phyloP scores from a whole-genome alignment of 2,113 vertebrate genomes.

The Nesogale talazaci region DNA sequence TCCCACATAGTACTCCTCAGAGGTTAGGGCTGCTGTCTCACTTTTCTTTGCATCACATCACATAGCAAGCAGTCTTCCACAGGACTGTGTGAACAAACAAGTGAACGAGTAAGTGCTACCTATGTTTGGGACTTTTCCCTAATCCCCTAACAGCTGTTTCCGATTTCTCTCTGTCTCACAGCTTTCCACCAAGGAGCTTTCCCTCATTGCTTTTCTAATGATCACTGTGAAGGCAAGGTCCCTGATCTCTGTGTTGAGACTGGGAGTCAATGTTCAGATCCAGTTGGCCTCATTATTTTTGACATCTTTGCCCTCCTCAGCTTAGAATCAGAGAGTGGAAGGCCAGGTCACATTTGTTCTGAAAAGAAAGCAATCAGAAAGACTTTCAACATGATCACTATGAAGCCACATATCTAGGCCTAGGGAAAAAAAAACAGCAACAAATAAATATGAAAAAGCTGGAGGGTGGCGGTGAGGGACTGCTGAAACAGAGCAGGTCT shows the following conservation, averaged over 20 bases:
- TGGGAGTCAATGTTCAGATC: conserved; percentile 50
- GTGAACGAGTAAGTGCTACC: background rate
- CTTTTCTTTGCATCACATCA: conserved; percentile 9
- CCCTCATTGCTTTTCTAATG: conserved; percentile 42
- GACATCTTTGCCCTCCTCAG: conserved; percentile 64
- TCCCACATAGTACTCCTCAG: background rate
- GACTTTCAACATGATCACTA: conserved; percentile 51
- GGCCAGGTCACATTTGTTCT: conserved; percentile 68
- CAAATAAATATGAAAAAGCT: conserved; percentile 45
- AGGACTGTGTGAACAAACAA: conserved; percentile 10
- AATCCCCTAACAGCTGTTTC: conserved; percentile 57
- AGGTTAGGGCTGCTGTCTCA: background rate
- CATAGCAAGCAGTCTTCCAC: background rate
- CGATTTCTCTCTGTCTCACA: conserved; percentile 40
- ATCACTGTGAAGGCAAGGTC: conserved; percentile 41
- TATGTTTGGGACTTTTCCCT: background rate
- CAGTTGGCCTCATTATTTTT: conserved; percentile 66
- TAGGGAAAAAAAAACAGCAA: conserved; percentile 40
- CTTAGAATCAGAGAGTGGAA: conserved; percentile 54
- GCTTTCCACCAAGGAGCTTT: conserved; percentile 3
- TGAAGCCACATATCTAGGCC: conserved; percentile 14
- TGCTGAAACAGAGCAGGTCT: conserved; percentile 8
- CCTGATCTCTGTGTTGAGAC: conserved; percentile 32
- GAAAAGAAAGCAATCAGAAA: conserved; percentile 64
- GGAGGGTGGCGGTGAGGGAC: background rate